These are phyloP conservation scores for Lepidurus apus DNA, from an alignment of 1,140 invertebrate genomes.

Conservation along the genomic window DNA sequence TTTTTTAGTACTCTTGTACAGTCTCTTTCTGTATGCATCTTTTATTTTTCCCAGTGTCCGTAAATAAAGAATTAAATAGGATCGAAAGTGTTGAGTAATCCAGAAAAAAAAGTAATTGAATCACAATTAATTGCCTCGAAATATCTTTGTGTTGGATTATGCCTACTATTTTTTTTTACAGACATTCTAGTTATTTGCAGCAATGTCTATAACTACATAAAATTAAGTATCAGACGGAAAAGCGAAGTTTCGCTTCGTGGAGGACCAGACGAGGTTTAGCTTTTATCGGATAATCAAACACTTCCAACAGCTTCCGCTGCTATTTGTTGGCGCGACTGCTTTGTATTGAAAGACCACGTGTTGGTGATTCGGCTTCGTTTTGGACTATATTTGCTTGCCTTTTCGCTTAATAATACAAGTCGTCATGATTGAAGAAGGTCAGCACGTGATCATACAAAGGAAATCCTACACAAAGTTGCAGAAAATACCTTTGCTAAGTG, in stretches of 20 bases:
- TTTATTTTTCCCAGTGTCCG: slow-evolving; percentile 3
- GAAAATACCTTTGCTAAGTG: slow-evolving; percentile 53
- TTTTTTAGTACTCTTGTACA: not conserved
- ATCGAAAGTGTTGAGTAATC: too few species aligned
- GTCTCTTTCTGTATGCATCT: slow-evolving; percentile 20
- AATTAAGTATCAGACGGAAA: too few species aligned
- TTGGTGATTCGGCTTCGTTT: not conserved
- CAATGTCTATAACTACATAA: too few species aligned
- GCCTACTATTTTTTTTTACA: too few species aligned
- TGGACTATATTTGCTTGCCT: not conserved
- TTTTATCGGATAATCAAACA: not conserved
- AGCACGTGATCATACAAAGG: slow-evolving; percentile 66
- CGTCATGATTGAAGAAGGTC: slow-evolving; percentile 39
- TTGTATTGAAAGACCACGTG: not conserved
- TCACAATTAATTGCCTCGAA: too few species aligned
- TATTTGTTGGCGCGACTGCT: not conserved
- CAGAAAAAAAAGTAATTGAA: too few species aligned
- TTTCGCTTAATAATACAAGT: not conserved
- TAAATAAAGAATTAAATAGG: not conserved
- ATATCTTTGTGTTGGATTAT: too few species aligned
- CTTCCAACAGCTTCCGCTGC: not conserved
- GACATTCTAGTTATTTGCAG: too few species aligned
- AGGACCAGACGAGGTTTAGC: too few species aligned
- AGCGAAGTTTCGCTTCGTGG: too few species aligned
- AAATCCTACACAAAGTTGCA: slow-evolving; percentile 69